Conservation (phyloP, 2,797 vertebrate genomes). For the Alosa sapidissima region DNA sequence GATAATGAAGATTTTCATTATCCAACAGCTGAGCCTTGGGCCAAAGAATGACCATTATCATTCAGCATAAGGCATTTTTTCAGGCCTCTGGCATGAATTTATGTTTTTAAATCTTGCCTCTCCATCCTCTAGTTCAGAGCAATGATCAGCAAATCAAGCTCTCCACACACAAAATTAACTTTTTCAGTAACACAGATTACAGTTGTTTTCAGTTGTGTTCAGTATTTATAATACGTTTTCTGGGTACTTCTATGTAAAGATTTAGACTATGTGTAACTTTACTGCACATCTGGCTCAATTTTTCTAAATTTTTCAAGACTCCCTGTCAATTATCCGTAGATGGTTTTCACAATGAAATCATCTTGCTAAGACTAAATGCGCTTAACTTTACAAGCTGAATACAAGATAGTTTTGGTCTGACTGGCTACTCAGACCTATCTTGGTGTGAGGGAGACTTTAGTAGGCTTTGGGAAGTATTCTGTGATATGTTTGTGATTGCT, state of each 20-base stretch:
- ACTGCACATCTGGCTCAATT: too few species aligned
- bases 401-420: background rate
- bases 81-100: background rate
- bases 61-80: background rate
- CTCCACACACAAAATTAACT: background rate
- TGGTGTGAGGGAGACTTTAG: background rate
- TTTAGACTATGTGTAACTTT: too few species aligned
- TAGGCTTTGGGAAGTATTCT: background rate
- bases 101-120: background rate
- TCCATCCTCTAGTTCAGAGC: background rate
- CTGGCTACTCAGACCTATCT: background rate
- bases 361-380: too few species aligned
- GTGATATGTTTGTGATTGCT: constrained; percentile 32
- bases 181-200: too few species aligned
- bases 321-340: too few species aligned
- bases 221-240: background rate
- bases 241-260: background rate
- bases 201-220: too few species aligned
- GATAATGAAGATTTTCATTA: background rate
- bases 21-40: background rate
- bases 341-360: too few species aligned
- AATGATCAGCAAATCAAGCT: background rate
- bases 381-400: background rate
- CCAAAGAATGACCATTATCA: background rate
- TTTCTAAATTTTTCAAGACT: too few species aligned